Base-by-base conservation (phyloP, 37 sponge, comb jelly and placozoan species). In the Axinella damicornis region DNA sequence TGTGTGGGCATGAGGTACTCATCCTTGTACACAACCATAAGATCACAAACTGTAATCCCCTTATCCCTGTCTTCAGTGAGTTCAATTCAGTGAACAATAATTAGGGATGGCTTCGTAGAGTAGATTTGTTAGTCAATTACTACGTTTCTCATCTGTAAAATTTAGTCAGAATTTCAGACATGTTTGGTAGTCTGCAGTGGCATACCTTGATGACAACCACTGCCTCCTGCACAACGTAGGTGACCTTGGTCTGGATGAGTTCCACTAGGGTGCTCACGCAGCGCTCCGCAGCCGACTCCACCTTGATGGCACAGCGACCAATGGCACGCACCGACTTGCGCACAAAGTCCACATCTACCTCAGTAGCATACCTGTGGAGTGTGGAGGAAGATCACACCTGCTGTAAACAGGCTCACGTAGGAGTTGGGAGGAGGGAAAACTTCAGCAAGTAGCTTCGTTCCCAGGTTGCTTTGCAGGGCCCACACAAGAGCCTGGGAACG, bases 261-360 rank as follows among this genome's bases (percentile, higher is more conserved):
- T 98, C 99, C 67, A 98, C 77, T 69, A 98, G 88, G 2, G 99
- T 98, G 40, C 82, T 66, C 37, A 98, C 97, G 86, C 97, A 96
- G 17, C 94, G 78, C 80, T 98, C 99, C 69, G 99, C 95, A 12
- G 93, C 57, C 13, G 84, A 83, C 78, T 97, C 97, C 56, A 98
- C 99, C 84, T 98, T 98, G 86, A 98, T 98, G 73, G 99, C 99
- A 94, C 99, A 98, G 17, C 99, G 90, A 0, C 99, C 99, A 74
- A 98, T 98, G 20, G 99, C 99, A 35, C 99, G 83, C 21, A 98
- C 99, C 15, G 99, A 87, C 78, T 97, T 97, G 2, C 99, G 83
- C 61, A 98, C 99, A 91, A 98, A 98, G 85, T 98, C 99, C 33
- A 98, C 97, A 88, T 98, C 99, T 16, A 98, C 99, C 60, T 98